Evolutionary conservation across 64 coral and sea anemone genomes (phyloP).

Genomic region (Stylophora pistillata): DNA sequence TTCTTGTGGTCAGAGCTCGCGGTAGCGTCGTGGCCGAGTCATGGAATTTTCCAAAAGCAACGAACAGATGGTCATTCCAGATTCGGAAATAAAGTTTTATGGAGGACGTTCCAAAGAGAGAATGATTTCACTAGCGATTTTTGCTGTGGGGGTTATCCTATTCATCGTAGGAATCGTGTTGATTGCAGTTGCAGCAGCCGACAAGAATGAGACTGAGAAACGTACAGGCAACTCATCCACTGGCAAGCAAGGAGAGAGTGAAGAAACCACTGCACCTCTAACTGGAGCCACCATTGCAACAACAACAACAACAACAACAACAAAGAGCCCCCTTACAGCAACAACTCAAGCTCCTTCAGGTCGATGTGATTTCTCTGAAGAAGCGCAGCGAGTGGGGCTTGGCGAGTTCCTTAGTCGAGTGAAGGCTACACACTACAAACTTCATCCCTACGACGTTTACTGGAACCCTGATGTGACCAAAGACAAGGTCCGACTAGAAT

Average conservation of each 20-base stretch:
- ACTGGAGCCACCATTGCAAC: background rate
- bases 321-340: background rate
- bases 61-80: background rate
- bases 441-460: conserved; percentile 57
- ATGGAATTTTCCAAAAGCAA: background rate
- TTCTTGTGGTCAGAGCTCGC: background rate
- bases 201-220: background rate
- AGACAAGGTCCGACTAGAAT: conserved; percentile 25
- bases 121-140: conserved; percentile 31
- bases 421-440: conserved; percentile 46
- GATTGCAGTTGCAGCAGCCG: conserved; percentile 38
- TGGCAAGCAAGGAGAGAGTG: background rate
- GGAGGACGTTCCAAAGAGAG: background rate
- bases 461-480: conserved; percentile 57
- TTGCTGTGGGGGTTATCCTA: conserved; percentile 14
- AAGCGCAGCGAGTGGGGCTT: conserved; percentile 65
- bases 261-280: too few species aligned
- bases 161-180: conserved; percentile 66
- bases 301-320: background rate
- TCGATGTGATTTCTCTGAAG: conserved; percentile 60
- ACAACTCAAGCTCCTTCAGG: background rate
- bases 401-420: conserved; percentile 69
- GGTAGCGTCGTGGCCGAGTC: background rate
- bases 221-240: background rate
- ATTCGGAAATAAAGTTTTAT: background rate